Conservation (phyloP, 2,113 vertebrate species). For the Mirza zaza region DNA sequence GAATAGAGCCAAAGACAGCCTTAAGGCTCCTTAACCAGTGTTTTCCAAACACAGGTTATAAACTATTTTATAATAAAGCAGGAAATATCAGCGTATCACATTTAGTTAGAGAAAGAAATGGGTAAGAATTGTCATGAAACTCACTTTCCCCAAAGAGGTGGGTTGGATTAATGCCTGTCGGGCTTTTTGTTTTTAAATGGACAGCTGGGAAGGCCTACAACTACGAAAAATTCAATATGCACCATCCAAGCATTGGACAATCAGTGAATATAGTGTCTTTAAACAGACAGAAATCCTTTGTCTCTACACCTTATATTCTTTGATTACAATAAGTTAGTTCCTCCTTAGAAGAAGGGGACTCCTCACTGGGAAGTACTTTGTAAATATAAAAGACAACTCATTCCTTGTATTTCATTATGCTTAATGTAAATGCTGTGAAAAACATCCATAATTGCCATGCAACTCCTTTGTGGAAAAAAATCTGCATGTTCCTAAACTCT, state of each 20-base stretch:
- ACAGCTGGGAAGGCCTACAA: background rate
- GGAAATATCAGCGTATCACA: background rate
- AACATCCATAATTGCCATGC: slow-evolving; percentile 67
- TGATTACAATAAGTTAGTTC: slow-evolving; percentile 14
- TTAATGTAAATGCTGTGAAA: slow-evolving; percentile 67
- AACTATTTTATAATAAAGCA: background rate
- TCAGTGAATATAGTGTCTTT: background rate
- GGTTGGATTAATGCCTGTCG: background rate
- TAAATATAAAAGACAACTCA: slow-evolving; percentile 61
- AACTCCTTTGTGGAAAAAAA: slow-evolving; percentile 71
- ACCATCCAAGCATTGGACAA: background rate
- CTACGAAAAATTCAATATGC: background rate
- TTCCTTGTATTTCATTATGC: slow-evolving; percentile 68
- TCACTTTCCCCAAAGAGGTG: background rate
- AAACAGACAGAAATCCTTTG: slow-evolving; percentile 27
- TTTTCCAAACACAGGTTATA: background rate
- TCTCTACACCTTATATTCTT: slow-evolving; percentile 62
- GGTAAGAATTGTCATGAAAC: background rate
- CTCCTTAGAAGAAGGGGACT: slow-evolving; percentile 43
- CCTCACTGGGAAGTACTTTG: slow-evolving; percentile 56
- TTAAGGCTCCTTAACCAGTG: background rate
- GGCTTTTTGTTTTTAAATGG: background rate
- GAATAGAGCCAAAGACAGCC: background rate
- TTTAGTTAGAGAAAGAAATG: background rate
- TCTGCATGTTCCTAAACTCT: slow-evolving; percentile 70